Evolutionary conservation across 2,113 vertebrate genomes (phyloP), one percentile per base, ranked within the genome.

Genomic region (Raphicerus campestris): DNA sequence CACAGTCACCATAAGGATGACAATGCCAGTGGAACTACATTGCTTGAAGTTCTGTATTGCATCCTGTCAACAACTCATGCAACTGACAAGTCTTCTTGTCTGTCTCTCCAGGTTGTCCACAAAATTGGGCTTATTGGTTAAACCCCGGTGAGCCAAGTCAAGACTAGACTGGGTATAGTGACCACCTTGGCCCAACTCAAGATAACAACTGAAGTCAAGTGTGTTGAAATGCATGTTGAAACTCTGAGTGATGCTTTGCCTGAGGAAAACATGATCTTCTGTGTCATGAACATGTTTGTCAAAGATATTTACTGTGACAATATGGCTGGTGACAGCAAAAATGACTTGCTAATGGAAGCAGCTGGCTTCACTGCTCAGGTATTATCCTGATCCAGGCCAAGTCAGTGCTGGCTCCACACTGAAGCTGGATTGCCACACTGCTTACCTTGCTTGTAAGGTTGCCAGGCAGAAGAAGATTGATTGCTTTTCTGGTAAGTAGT

Each of bases 401-500:
- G 99, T 99, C 56, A 99, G 99, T 5, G 98, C 99, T 91, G 99
- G 99, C 28, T 99, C 99, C 86, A 99, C 99, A 93, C 99, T 99
- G 14, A 99, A 99, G 97, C 98, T 99, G 97, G 99, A 99, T 98
- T 99, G 99, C 97, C 99, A 99, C 96, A 99, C 99, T 9, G 99
- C 99, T 97, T 99, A 99, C 98, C 99, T 99, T 70, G 99, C 99
- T 0, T 99, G 99, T 98, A 99, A 99, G 77, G 99, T 99, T 2
- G 99, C 99, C 16, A 99, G 99, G 98, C 98, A 99, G 6, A 99
- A 99, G 96, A 99, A 99, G 98, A 99, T 99, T 0, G 99, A 99
- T 97, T 99, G 99, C 61, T 99, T 99, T 97, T 99, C 99, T 1
- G 99, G 99, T 96, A 99, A 99, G 98, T 99, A 99, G 94, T 99